Percentiles rank a stretch among this genome's conserved stretches.
phyloP scores from a whole-genome alignment of 2,113 vertebrate species.

The Piprites chloris region DNA sequence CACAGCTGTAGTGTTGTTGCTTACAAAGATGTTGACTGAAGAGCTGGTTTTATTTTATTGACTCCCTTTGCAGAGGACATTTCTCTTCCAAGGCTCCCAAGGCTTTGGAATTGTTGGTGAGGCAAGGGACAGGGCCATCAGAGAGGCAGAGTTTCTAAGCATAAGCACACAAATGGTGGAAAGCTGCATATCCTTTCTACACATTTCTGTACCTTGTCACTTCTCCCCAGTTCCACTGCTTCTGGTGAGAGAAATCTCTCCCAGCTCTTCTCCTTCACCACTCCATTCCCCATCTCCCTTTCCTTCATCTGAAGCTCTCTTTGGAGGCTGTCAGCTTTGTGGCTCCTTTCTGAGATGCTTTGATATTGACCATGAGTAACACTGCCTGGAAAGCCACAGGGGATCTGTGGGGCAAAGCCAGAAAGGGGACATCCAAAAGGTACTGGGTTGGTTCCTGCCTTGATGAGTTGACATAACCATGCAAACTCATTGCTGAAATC shows the following conservation, averaged over 20 bases:
- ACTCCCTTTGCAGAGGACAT: neutral
- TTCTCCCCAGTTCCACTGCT: neutral
- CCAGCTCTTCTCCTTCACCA: neutral
- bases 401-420: neutral
- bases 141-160: neutral
- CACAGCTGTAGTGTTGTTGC: neutral
- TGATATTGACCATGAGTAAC: neutral
- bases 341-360: neutral
- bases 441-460: neutral
- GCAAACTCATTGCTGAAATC: neutral
- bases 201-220: neutral
- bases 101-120: neutral
- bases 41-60: neutral
- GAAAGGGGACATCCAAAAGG: neutral
- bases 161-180: neutral
- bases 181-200: neutral
- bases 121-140: neutral
- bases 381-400: neutral
- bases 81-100: neutral
- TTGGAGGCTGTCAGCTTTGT: neutral
- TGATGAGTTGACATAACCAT: rapidly evolving
- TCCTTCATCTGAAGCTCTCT: neutral
- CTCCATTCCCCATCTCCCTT: neutral
- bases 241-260: neutral
- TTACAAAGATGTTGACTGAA: neutral